Conservation (phyloP, 2,113 vertebrate species). For the Dolichallabes microphthalmus region DNA sequence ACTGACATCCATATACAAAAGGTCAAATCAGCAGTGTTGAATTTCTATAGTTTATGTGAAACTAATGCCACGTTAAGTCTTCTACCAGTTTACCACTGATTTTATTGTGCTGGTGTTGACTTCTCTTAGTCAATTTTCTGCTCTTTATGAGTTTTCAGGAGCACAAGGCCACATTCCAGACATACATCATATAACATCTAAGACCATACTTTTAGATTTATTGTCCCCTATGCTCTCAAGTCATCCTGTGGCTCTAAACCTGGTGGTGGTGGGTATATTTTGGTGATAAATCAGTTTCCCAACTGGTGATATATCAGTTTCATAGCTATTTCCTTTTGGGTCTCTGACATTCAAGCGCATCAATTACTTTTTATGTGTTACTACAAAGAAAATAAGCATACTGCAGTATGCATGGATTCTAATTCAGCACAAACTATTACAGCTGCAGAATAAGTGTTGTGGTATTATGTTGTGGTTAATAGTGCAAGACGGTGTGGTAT, state of each 20-base stretch:
- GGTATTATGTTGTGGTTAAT: neutral
- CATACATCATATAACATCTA: conserved; percentile 10
- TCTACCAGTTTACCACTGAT: conserved; percentile 9
- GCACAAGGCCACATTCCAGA: conserved; percentile 24
- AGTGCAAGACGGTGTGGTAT: neutral
- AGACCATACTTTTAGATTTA: conserved; percentile 16
- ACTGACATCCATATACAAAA: conserved; percentile 24
- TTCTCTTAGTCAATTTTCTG: conserved; percentile 10
- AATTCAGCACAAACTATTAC: neutral
- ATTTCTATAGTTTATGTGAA: conserved; percentile 35
- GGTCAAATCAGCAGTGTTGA: conserved; percentile 18
- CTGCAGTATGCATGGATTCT: neutral
- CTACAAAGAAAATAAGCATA: neutral
- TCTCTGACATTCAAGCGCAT: neutral
- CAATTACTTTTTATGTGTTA: conserved; percentile 2
- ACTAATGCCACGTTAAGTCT: conserved; percentile 18
- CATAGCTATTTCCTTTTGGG: neutral
- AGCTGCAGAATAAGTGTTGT: conserved; percentile 1
- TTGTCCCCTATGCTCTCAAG: neutral
- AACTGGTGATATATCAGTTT: conserved; percentile 2
- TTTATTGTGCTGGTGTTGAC: conserved; percentile 27
- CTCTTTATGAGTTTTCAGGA: conserved; percentile 38
- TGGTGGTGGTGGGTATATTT: conserved; percentile 4
- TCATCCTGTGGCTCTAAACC: neutral
- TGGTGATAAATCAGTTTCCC: conserved; percentile 25